Percentiles rank a stretch among this genome's conserved stretches.
Conservation (phyloP, 2,797 vertebrate genomes). For the Phyllotis vaccarum region DNA sequence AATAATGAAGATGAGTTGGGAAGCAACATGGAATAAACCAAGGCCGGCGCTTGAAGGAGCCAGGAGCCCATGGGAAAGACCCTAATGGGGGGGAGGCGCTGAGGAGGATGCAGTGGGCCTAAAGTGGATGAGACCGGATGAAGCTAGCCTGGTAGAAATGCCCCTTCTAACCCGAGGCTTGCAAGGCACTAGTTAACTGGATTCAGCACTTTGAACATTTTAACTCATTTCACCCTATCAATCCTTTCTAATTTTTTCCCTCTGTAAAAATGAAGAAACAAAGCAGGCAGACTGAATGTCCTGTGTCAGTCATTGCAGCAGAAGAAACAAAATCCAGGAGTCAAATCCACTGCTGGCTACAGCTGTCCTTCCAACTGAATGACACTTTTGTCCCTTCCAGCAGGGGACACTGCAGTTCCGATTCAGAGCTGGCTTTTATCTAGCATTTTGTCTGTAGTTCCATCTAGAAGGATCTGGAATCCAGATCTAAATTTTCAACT, state of each 20-base stretch:
- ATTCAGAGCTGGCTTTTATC: background rate
- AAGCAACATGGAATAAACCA: background rate
- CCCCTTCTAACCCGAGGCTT: fast-evolving
- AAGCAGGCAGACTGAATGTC: background rate
- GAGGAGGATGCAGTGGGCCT: fast-evolving
- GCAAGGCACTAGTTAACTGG: background rate
- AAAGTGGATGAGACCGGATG: background rate
- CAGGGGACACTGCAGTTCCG: fast-evolving
- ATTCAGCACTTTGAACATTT: background rate
- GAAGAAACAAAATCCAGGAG: background rate
- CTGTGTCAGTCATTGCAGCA: background rate
- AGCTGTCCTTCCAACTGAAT: background rate
- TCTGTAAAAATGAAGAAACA: background rate
- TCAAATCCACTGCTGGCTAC: background rate
- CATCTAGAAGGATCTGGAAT: background rate
- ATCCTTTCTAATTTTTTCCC: background rate
- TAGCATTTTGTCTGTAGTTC: background rate
- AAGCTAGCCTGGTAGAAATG: background rate
- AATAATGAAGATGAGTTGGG: background rate
- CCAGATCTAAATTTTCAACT: background rate
- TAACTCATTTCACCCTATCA: background rate
- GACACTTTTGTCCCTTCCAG: background rate
- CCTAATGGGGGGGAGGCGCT: background rate
- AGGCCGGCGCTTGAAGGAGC: background rate
- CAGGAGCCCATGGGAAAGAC: background rate